These are phyloP conservation scores for Mamestra configurata DNA, from an alignment of 1,140 invertebrate genomes.

Conservation along the genomic window DNA sequence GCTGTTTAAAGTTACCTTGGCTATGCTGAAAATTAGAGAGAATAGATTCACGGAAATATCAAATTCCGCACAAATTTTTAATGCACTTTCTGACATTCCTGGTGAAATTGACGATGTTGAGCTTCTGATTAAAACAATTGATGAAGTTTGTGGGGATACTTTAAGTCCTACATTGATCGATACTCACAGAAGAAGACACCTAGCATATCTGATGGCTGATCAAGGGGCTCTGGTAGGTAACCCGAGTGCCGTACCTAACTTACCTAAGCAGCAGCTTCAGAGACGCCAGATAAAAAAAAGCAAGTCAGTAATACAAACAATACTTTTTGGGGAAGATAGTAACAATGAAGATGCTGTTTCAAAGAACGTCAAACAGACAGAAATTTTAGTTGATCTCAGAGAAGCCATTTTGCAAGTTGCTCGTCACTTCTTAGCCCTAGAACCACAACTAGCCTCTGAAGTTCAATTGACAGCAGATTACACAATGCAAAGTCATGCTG, in stretches of 20 bases:
- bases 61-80: constrained; percentile 99
- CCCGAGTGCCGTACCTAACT: constrained; percentile 95
- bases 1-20: constrained; percentile 98
- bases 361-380: constrained; percentile 98
- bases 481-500: constrained; percentile 97
- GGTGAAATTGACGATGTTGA: constrained; percentile 97
- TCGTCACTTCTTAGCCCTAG: constrained; percentile 95
- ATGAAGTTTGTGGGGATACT: constrained; percentile 90
- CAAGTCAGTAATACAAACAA: constrained; percentile 96
- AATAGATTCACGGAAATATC: constrained; percentile 93
- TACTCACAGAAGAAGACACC: constrained; percentile 95
- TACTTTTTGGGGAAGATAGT: constrained; percentile 94
- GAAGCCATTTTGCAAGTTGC: constrained; percentile 98
- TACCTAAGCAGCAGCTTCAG: constrained; percentile 96
- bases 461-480: constrained; percentile 97
- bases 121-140: constrained; percentile 87
- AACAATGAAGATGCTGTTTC: constrained; percentile 95
- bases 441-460: constrained; percentile 92
- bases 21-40: constrained; percentile 98
- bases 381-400: constrained; percentile 98
- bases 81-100: constrained; percentile 98
- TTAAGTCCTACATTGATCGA: constrained; percentile 96
- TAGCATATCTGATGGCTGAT: constrained; percentile 98
- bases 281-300: constrained; percentile 96
- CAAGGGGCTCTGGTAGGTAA: constrained; percentile 97